Evolutionary conservation across 2,888 invertebrate species (phyloP).

Genomic region (Zootermopsis nevadensis): DNA sequence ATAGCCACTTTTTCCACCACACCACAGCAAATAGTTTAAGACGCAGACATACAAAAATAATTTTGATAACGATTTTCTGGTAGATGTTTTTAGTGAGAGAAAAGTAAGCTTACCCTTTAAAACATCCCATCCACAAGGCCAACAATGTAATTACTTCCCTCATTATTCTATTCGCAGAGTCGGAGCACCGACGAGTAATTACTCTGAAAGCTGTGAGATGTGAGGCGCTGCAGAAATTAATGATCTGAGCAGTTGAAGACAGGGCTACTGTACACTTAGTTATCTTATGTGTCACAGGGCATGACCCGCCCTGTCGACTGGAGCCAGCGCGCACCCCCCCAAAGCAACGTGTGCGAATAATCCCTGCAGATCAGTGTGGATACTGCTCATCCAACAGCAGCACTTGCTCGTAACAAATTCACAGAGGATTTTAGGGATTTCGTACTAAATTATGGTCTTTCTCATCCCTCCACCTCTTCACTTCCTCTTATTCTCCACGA

Average conservation of each 20-base stretch:
- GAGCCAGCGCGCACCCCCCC: not conserved
- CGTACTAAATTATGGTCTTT: conserved; percentile 11
- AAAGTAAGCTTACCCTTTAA: conserved; percentile 39
- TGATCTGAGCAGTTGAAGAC: conserved; percentile 30
- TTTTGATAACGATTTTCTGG: not conserved
- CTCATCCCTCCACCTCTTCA: not conserved
- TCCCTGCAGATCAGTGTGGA: conserved; percentile 14
- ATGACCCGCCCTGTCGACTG: not conserved
- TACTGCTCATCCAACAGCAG: not conserved
- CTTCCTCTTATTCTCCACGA: not conserved
- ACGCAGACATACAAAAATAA: too few species aligned
- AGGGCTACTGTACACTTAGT: conserved; percentile 18
- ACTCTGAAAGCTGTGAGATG: conserved; percentile 42
- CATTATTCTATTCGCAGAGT: conserved; percentile 46
- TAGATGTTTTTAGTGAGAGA: conserved; percentile 4
- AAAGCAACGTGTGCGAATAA: conserved; percentile 14
- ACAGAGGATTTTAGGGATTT: conserved; percentile 33
- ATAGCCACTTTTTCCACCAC: too few species aligned
- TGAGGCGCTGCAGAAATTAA: conserved; percentile 33
- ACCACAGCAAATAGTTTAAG: too few species aligned
- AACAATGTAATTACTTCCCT: conserved; percentile 50
- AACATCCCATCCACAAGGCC: conserved; percentile 21
- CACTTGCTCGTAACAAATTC: conserved; percentile 34
- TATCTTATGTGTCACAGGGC: conserved; percentile 10
- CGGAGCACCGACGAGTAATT: conserved; percentile 44